Evolutionary conservation across 1,140 invertebrate genomes (phyloP).

Genomic region (Trichomalopsis sarcophagae): DNA sequence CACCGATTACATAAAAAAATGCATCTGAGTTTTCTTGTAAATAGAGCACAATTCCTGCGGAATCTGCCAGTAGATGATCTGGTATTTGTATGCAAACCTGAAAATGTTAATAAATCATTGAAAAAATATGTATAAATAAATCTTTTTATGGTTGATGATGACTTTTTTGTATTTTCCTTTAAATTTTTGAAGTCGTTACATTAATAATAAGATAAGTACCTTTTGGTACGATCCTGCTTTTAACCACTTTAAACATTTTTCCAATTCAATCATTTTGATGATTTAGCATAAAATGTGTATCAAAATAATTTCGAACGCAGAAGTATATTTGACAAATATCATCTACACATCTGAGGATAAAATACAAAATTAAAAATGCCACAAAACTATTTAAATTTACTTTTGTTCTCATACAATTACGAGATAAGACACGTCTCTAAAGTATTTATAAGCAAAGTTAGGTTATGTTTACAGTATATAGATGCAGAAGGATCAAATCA

Average conservation of each 20-base stretch:
- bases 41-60: conserved; percentile 80
- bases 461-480: neutral
- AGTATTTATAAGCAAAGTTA: neutral
- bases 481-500: too few relatives aligned
- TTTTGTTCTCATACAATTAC: neutral
- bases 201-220: conserved; percentile 69
- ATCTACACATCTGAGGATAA: neutral
- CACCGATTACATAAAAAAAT: conserved; percentile 90
- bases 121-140: neutral
- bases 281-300: neutral
- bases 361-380: neutral
- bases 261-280: conserved; percentile 66
- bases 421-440: neutral
- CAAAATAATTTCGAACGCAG: neutral
- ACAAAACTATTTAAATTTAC: neutral
- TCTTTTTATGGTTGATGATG: neutral
- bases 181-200: neutral
- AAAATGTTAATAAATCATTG: conserved; percentile 50
- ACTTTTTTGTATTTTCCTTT: neutral
- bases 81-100: conserved; percentile 95
- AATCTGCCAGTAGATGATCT: conserved; percentile 84
- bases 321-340: neutral
- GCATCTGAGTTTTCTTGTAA: conserved; percentile 78
- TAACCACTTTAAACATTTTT: conserved; percentile 82
- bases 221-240: conserved; percentile 78